Percentiles rank a stretch among this genome's conserved stretches.
These are phyloP conservation scores for Megaceryle alcyon DNA, from an alignment of 2,797 vertebrate genomes.

Conservation along the genomic window DNA sequence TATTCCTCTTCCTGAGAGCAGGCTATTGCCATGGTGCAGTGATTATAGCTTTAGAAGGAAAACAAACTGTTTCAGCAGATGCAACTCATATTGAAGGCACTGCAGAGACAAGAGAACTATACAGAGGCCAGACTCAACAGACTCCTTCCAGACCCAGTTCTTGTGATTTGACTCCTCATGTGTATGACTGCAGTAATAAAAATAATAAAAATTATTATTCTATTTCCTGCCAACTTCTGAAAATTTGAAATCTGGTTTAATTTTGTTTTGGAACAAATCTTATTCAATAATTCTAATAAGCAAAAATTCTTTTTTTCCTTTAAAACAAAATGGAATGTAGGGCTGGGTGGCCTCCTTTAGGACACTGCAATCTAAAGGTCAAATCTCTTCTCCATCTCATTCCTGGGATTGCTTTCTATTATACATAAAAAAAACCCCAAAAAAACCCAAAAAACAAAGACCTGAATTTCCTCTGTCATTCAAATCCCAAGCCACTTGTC, in stretches of 20 bases:
- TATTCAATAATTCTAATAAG: neutral
- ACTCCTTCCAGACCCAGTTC: neutral
- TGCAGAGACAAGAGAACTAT: neutral
- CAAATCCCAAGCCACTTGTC: neutral
- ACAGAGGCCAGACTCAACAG: neutral
- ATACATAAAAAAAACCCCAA: neutral
- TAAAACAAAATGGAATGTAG: neutral
- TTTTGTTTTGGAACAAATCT: neutral
- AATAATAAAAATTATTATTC: neutral
- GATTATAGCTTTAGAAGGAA: neutral
- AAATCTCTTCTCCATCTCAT: neutral
- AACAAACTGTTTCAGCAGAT: neutral
- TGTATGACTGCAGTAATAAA: neutral
- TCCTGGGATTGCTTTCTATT: neutral
- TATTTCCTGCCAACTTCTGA: neutral
- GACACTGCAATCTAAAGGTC: neutral
- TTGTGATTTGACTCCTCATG: neutral
- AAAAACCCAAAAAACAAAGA: neutral
- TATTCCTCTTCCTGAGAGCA: neutral
- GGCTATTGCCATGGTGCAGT: neutral
- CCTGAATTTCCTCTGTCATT: neutral
- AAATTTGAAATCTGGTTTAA: neutral
- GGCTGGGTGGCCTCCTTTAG: neutral
- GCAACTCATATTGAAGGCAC: neutral
- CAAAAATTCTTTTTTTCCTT: neutral